These are phyloP conservation scores for Manis javanica DNA, from an alignment of 2,797 vertebrate species.

Conservation along the genomic window DNA sequence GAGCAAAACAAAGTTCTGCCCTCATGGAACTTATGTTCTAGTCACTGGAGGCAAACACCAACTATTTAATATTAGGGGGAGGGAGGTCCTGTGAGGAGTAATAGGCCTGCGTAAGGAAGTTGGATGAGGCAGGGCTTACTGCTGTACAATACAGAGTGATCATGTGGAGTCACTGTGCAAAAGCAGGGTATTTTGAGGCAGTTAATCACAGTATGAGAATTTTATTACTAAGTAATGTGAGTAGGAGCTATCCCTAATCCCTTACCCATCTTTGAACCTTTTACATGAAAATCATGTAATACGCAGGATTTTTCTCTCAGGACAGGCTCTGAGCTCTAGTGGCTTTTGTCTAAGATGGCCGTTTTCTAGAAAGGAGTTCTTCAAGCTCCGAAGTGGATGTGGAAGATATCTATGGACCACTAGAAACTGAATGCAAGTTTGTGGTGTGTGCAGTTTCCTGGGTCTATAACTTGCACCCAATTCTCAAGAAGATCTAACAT, in stretches of 20 bases:
- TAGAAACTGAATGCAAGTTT: background rate
- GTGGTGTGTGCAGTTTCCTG: background rate
- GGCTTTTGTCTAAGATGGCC: background rate
- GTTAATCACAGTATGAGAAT: background rate
- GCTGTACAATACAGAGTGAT: background rate
- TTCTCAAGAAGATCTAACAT: constrained; percentile 30
- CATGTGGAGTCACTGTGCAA: background rate
- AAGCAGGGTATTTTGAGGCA: background rate
- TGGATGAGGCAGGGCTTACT: background rate
- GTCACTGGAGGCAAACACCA: no score
- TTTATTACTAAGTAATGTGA: constrained; percentile 21
- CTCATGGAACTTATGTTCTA: no score
- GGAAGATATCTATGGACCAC: background rate
- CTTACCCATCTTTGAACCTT: background rate
- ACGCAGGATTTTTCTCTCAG: background rate
- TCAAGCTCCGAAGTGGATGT: background rate
- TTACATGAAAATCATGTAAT: constrained; percentile 12
- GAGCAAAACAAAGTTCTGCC: no score
- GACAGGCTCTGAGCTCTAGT: background rate
- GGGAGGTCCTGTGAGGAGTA: background rate
- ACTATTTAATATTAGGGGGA: background rate
- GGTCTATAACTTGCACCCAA: background rate
- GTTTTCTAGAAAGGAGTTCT: constrained; percentile 16
- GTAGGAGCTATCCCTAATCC: background rate
- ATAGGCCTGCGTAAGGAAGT: background rate